Evolutionary conservation across 37 sponge, comb jelly and placozoan species (phyloP), one percentile per base, ranked within the genome.

Genomic region (Aplysina aerophoba): DNA sequence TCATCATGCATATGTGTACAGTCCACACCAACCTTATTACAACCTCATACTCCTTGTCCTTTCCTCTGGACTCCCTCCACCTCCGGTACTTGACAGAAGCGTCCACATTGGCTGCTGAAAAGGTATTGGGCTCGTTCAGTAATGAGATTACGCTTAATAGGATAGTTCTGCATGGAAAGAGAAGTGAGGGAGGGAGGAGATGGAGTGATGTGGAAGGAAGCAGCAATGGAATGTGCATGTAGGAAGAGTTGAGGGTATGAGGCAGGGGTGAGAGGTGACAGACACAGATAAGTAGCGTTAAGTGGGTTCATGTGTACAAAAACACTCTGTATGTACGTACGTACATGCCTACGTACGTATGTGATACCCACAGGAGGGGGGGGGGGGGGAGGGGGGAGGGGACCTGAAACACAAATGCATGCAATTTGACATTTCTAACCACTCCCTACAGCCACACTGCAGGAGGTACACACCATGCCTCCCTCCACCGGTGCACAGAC

Each of bases 91-190:
- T 90, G 21, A 98, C 99, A 74, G 95, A 93, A n/a, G 99, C 99
- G 81, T 98, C 99, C 61, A 98, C 99, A 55, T 98, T 98, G 30
- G 99, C 99, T 31, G 99, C 97, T 24, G 99, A 98, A 62, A 86
- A 94, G 12, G 94, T 98, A 80, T 98, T 98, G 79, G 99, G 99
- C 73, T 97, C 97, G 75, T 96, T 98, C 55, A 98, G 81, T 57
- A 98, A 84, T 17, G 97, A 97, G 0, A 95, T 94, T 17, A 98
- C 97, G 84, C 95, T 95, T 75, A 98, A 86, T 19, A 98, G 87
- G 31, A 98, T 96, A 38, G 97, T 97, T 78, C 99, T 97, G 90
- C 54, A 54, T 2, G 33, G 31, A 41, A 37, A 72, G 8, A 37
- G 21, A 74, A 4, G 71, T 4, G 22, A 34, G 33, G 34, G 71